Evolutionary conservation across 2,888 invertebrate species (phyloP), one percentile per base, ranked within the genome.

Genomic region (Phlogophora meticulosa): DNA sequence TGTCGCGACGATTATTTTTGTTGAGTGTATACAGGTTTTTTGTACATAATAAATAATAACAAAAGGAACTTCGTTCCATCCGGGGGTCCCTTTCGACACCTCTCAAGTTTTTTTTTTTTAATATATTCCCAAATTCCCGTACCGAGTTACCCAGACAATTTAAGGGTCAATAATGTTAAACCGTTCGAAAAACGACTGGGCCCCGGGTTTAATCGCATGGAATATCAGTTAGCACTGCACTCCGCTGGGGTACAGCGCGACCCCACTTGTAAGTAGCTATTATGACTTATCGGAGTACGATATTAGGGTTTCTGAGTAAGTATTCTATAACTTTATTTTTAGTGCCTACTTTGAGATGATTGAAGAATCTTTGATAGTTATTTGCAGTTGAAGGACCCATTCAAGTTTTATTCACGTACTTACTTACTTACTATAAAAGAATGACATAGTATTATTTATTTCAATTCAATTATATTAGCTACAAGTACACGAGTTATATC

Each of bases 101-200:
- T n/a, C n/a, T n/a, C n/a, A n/a, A n/a, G n/a, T n/a, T n/a, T n/a
- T n/a, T n/a, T n/a, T n/a, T n/a, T n/a, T n/a, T n/a, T n/a, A n/a
- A n/a, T n/a, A n/a, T n/a, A n/a, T n/a, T n/a, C 24, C n/a, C n/a
- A 55, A 51, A 57, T 52, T 68, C 22, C 11, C 40, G 76, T 52
- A 52, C 67, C 77, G 51, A 17, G 42, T 34, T 9, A 68, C 36
- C 22, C 1, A 11, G 22, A 72, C 70, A 63, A 85, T 86, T 84
- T 83, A 86, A 80, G 79, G 67, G 76, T 49, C 82, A 72, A 83
- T 85, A 83, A 85, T 76, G 84, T 85, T 84, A 62, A 85, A 85
- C 82, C 64, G 84, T 59, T 83, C 79, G 85, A 80, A 78, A 78
- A 85, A 85, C 84, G 83, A 84, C 72, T 68, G 69, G 58, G 51